A percentile compares a stretch with the other conserved stretches of the same genome.
These are phyloP conservation scores for Psittacula echo DNA, from an alignment of 2,797 vertebrate genomes.

Conservation along the genomic window DNA sequence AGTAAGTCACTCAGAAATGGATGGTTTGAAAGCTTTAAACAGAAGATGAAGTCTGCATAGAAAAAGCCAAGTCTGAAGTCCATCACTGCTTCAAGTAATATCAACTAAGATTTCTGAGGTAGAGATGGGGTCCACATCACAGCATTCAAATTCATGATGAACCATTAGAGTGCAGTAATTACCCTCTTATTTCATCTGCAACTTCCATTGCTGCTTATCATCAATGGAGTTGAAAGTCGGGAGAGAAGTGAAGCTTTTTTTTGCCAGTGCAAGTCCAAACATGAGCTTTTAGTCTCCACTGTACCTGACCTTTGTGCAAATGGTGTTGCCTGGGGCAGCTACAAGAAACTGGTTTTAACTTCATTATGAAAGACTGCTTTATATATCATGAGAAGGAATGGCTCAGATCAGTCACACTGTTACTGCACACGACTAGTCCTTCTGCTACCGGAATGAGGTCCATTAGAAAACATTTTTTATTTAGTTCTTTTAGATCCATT, in stretches of 20 bases:
- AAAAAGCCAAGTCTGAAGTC: neutral
- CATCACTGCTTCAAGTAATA: neutral
- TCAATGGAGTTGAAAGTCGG: neutral
- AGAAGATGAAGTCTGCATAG: neutral
- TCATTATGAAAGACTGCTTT: accelerated
- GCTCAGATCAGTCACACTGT: neutral
- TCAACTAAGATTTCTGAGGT: neutral
- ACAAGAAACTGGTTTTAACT: neutral
- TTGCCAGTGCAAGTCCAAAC: neutral
- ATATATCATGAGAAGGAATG: accelerated
- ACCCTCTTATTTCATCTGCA: neutral
- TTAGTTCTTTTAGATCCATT: neutral
- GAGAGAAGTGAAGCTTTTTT: neutral
- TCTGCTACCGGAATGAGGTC: neutral
- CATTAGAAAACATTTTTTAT: neutral
- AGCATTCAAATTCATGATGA: neutral
- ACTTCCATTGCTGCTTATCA: neutral
- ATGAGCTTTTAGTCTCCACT: neutral
- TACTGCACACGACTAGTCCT: neutral
- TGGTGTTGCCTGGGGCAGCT: neutral
- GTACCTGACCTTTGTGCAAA: neutral
- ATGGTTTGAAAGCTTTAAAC: neutral
- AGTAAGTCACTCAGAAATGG: neutral
- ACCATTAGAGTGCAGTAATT: neutral
- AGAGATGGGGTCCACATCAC: neutral